Evolutionary conservation across 2,888 invertebrate species (phyloP).

Genomic region (Mythimna albipuncta): DNA sequence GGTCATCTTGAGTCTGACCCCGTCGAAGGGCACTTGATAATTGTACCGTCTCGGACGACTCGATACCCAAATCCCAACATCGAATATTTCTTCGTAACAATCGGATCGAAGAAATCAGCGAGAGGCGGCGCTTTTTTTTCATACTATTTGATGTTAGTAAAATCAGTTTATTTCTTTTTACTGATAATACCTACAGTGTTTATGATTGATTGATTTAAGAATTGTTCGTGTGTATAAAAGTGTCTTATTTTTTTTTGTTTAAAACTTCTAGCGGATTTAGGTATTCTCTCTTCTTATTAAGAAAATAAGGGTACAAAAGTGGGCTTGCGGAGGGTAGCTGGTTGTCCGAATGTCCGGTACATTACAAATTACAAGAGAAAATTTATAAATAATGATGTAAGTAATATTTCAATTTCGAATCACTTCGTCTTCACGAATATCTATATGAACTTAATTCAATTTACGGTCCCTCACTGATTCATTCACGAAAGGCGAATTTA

Average conservation of each 20-base stretch:
- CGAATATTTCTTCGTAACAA: conserved; percentile 20
- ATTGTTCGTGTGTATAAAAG: not conserved
- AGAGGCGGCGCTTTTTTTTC: not conserved
- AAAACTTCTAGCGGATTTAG: too few species aligned
- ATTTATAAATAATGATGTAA: not conserved
- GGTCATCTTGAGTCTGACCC: conserved; percentile 43
- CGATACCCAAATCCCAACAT: conserved; percentile 40
- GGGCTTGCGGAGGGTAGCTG: too few species aligned
- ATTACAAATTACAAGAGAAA: too few species aligned
- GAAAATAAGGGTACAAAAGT: too few species aligned
- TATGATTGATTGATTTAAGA: not conserved
- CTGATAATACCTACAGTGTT: not conserved
- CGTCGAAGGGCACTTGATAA: conserved; percentile 30
- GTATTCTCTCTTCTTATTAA: too few species aligned
- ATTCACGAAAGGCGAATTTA: conserved; percentile 7
- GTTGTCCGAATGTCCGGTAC: too few species aligned
- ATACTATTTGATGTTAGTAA: not conserved
- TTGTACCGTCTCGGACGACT: conserved; percentile 24
- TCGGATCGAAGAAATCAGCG: conserved; percentile 5
- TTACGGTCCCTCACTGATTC: not conserved
- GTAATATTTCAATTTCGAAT: not conserved
- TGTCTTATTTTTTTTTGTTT: too few species aligned
- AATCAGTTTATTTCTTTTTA: not conserved
- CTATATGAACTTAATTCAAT: not conserved
- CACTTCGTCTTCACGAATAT: not conserved